Percentiles rank a stretch among this genome's conserved stretches.
Conservation (phyloP, 1,140 invertebrate genomes). For the Drosophila pseudoobscura region DNA sequence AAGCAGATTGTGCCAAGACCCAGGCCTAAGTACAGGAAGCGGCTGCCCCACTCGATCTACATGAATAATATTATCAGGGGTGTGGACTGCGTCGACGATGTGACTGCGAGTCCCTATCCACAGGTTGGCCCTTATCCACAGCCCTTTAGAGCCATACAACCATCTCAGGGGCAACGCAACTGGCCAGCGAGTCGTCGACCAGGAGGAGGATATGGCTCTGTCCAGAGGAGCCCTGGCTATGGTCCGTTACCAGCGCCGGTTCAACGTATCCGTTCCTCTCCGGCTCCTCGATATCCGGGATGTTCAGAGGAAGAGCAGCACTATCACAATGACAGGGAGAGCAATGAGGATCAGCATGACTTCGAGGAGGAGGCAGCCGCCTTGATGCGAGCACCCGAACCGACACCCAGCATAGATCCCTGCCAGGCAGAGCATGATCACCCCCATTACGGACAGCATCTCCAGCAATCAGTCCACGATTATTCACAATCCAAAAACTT, state of each 20-base stretch:
- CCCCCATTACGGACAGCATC: background rate
- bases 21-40: conserved; percentile 49
- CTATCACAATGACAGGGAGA: conserved; percentile 15
- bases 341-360: conserved; percentile 13
- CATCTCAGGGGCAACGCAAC: background rate
- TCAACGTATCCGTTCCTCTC: background rate
- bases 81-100: conserved; percentile 60
- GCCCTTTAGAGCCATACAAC: background rate
- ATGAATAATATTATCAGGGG: conserved; percentile 69
- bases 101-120: background rate
- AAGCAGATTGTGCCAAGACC: conserved; percentile 63
- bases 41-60: conserved; percentile 59
- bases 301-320: background rate
- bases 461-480: background rate
- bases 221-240: conserved; percentile 1
- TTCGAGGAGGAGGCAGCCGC: conserved; percentile 4
- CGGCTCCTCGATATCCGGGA: background rate
- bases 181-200: conserved; percentile 11
- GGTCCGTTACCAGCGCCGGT: conserved; percentile 5
- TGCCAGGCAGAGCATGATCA: conserved; percentile 52
- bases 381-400: background rate
- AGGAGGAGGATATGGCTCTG: background rate
- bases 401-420: conserved; percentile 43
- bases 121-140: background rate
- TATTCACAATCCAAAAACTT: conserved; percentile 23